Evolutionary conservation across 2,888 invertebrate species (phyloP).

Genomic region (Zhuqinia jingwanae): DNA sequence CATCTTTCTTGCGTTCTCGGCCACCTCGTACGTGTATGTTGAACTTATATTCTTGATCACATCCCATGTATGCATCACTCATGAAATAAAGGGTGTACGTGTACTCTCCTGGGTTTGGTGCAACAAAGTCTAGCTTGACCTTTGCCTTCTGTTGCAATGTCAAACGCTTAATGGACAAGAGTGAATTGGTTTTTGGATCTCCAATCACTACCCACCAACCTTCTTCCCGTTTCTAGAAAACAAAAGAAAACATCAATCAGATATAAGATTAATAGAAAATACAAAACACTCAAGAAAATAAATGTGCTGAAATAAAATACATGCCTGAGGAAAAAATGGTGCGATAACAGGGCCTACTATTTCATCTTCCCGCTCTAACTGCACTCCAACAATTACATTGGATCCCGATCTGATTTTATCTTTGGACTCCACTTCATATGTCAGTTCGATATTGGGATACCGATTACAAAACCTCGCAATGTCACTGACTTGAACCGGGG

Average conservation of each 20-base stretch:
- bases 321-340: conserved; percentile 97
- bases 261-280: background rate
- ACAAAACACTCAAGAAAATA: background rate
- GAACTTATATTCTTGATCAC: conserved; percentile 99
- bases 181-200: conserved; percentile 95
- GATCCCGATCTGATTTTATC: conserved; percentile 90
- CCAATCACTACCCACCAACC: conserved; percentile 98
- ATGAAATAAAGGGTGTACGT: conserved; percentile 98
- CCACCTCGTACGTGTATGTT: conserved; percentile 88
- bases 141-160: conserved; percentile 96
- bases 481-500: conserved; percentile 95
- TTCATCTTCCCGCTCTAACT: conserved; percentile 98
- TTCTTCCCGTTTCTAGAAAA: conserved; percentile 84
- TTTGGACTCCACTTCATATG: conserved; percentile 92
- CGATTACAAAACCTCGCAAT: conserved; percentile 99
- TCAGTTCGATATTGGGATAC: conserved; percentile 98
- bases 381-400: conserved; percentile 93
- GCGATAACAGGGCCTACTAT: conserved; percentile 98
- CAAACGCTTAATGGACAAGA: conserved; percentile 97
- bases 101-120: conserved; percentile 92
- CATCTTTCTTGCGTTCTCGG: conserved; percentile 70
- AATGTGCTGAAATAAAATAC: too few relatives aligned
- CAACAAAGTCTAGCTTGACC: conserved; percentile 94
- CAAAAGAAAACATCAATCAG: conserved; percentile 66
- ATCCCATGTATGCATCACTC: conserved; percentile 99